Conservation (phyloP, 1,140 invertebrate genomes). For the Tetramorium simillimum region DNA sequence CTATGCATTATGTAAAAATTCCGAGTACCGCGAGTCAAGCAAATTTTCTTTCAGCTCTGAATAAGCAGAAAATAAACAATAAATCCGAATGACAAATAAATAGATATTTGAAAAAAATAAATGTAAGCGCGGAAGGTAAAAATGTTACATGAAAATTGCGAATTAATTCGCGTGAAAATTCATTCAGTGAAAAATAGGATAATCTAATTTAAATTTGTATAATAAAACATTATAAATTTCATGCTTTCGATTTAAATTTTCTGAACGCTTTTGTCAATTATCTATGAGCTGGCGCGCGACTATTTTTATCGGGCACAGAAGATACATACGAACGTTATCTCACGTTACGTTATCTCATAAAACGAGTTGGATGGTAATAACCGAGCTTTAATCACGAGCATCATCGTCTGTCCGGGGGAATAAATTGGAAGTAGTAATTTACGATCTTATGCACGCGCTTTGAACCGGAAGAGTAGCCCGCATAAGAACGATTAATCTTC, state of each 20-base stretch:
- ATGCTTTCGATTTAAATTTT: background rate
- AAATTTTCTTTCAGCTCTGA: background rate
- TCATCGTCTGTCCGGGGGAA: no score
- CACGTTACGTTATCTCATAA: no score
- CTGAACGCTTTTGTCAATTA: background rate
- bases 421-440: constrained; percentile 57
- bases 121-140: background rate
- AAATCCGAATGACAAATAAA: background rate
- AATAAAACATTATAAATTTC: background rate
- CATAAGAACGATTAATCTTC: constrained; percentile 67
- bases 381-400: no score
- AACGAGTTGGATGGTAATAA: no score
- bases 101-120: background rate
- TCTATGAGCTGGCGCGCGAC: background rate
- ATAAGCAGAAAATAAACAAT: background rate
- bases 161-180: background rate
- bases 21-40: background rate
- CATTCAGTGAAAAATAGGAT: background rate
- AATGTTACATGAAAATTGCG: background rate
- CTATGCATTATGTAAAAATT: constrained; percentile 10
- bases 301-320: background rate
- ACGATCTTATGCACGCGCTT: constrained; percentile 35
- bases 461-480: constrained; percentile 71
- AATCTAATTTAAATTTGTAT: background rate
- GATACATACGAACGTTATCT: background rate